Evolutionary conservation across 2,797 vertebrate species (phyloP).

Genomic region (Somateria mollissima): DNA sequence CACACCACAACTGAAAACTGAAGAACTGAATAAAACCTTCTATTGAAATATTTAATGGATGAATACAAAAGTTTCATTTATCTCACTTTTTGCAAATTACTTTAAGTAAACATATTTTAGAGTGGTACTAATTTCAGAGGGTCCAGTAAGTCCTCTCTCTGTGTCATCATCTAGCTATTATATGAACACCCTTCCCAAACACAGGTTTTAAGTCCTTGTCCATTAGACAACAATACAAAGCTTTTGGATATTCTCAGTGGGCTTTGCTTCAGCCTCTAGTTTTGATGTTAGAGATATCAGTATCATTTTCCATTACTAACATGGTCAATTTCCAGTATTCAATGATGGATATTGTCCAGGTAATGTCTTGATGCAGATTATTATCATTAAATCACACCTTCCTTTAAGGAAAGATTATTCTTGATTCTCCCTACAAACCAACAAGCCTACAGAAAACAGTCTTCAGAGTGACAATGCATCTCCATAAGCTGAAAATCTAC

Average conservation of each 20-base stretch:
- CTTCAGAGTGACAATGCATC: background rate
- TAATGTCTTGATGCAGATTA: background rate
- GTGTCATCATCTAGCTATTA: background rate
- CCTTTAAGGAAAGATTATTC: background rate
- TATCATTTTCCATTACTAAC: background rate
- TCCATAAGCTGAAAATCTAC: background rate
- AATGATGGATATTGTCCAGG: background rate
- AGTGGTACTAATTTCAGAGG: background rate
- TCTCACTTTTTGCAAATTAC: background rate
- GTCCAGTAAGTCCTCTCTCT: background rate
- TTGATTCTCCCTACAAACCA: background rate
- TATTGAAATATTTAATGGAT: background rate
- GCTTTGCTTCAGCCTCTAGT: background rate
- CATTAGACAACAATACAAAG: background rate
- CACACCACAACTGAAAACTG: background rate
- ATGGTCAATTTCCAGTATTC: background rate
- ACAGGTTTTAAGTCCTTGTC: background rate
- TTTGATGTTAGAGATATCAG: background rate
- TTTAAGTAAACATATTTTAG: background rate
- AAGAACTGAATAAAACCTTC: background rate
- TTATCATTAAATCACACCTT: background rate
- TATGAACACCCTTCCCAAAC: background rate
- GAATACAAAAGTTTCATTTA: background rate
- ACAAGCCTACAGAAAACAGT: background rate
- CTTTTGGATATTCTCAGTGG: background rate